A percentile compares a stretch with the other conserved stretches of the same genome.
Evolutionary conservation across 37 sponge, comb jelly and placozoan genomes (phyloP).

Genomic region (Crambe crambe): DNA sequence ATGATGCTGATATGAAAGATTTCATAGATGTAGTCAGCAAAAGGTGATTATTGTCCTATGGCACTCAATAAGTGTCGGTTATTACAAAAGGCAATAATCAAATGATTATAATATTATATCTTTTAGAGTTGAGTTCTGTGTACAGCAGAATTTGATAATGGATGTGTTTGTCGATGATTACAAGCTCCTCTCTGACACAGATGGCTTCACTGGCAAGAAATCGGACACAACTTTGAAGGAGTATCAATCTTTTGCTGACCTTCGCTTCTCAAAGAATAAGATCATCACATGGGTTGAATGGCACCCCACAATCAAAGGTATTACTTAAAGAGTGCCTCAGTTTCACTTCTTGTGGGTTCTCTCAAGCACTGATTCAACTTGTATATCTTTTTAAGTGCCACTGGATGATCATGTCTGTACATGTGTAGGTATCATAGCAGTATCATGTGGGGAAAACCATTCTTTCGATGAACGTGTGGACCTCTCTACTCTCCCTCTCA

Average conservation of each 20-base stretch:
- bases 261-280: slow-evolving; percentile 95
- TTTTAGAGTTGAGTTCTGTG: slow-evolving; percentile 64
- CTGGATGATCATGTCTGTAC: neutral
- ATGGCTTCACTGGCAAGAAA: slow-evolving; percentile 83
- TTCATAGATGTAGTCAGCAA: slow-evolving; percentile 60
- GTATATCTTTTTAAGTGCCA: no score
- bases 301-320: slow-evolving; percentile 97
- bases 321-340: neutral
- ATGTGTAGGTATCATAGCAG: slow-evolving; percentile 86
- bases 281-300: slow-evolving; percentile 91
- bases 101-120: no score
- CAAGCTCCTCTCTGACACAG: slow-evolving; percentile 67
- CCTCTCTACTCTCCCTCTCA: slow-evolving; percentile 61
- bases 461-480: slow-evolving; percentile 89
- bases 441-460: slow-evolving; percentile 89
- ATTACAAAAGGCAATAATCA: no score
- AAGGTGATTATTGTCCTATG: slow-evolving; percentile 62
- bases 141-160: slow-evolving; percentile 97
- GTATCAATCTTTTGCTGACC: slow-evolving; percentile 98
- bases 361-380: no score
- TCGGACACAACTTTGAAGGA: slow-evolving; percentile 91
- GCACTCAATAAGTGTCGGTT: no score
- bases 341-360: neutral
- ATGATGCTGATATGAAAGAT: slow-evolving; percentile 44
- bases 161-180: slow-evolving; percentile 91